Base-by-base conservation (phyloP, 1,140 invertebrate genomes). In the Calycopis cecrops region DNA sequence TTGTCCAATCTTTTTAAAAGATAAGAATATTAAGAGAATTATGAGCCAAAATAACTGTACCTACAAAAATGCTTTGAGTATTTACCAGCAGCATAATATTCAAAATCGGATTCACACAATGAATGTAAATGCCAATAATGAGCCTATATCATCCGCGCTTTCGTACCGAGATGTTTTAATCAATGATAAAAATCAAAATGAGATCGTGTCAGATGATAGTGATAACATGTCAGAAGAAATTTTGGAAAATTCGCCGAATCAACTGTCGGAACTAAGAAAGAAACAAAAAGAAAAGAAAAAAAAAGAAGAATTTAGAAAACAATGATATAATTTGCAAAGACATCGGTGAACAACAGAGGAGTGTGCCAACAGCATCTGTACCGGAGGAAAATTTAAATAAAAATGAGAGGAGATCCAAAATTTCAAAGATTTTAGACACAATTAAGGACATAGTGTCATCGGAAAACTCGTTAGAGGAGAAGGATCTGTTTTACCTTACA, bases 11-110 rank as follows among this genome's bases (percentile, higher is more conserved):
- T 48, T 28, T 34, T n/a, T 28, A 28, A 48, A 48, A 48, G 47
- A 54, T 28, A 54, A 42, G 10, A 21, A 34, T 10, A 16, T 54
- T 12, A 11, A 38, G 14, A 14, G 44, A 12, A 54, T 54, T 42
- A 54, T 54, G 52, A 42, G 37, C 7, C 18, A 33, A 12, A 18
- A 44, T 3, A n/a, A 54, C 42, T 18, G 42, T 14, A 33, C 28
- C 10, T 47, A 54, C 6, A 54, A 40, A 16, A 34, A 44, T 28
- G 52, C 44, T 9, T 48, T 48, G 12, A 17, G 37, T 4, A 18
- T 17, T 8, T 11, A 9, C 4, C 8, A 14, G 8, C 3, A 9
- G 3, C 8, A 4, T 2, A 16, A 11, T 37, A 1, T 3, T 17
- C 10, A n/a, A n/a, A 7, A 37, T 35, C 18, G 17, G 11, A 8